phyloP scores from a whole-genome alignment of 2,888 invertebrate species.

The Cephus pulcher region DNA sequence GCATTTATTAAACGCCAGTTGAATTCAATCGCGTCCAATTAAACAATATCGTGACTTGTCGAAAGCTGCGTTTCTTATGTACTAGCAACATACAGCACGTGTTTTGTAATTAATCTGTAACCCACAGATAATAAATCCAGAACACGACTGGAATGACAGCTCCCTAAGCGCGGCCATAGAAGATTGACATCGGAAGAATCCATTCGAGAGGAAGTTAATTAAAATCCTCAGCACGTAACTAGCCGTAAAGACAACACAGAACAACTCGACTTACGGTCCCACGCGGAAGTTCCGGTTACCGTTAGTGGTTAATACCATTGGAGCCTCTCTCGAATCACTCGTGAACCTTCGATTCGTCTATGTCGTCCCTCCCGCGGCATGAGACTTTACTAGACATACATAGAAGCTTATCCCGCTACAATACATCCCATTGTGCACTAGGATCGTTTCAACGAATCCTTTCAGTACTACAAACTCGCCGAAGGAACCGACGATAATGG shows the following conservation, averaged over 20 bases:
- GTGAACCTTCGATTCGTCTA: background rate
- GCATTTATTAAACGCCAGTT: conserved; percentile 14
- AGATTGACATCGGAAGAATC: background rate
- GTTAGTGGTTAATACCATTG: background rate
- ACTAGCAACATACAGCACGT: background rate
- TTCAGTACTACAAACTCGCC: background rate
- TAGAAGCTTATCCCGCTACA: background rate
- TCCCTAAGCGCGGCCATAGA: background rate
- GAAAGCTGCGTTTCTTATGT: background rate
- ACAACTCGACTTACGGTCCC: background rate
- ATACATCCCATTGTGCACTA: background rate
- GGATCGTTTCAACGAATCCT: background rate
- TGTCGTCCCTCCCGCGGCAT: background rate
- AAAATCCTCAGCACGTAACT: background rate
- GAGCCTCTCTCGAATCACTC: background rate
- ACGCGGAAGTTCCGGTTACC: conserved; percentile 4
- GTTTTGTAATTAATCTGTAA: background rate
- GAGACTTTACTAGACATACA: background rate
- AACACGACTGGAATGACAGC: background rate
- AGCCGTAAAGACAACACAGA: background rate
- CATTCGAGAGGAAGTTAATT: background rate
- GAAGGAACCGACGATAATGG: background rate
- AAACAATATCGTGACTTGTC: conserved; percentile 4
- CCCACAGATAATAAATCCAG: background rate
- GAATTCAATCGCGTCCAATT: conserved; percentile 20